phyloP scores from a whole-genome alignment of 2,113 vertebrate species.

The Aleadryas rufinucha region DNA sequence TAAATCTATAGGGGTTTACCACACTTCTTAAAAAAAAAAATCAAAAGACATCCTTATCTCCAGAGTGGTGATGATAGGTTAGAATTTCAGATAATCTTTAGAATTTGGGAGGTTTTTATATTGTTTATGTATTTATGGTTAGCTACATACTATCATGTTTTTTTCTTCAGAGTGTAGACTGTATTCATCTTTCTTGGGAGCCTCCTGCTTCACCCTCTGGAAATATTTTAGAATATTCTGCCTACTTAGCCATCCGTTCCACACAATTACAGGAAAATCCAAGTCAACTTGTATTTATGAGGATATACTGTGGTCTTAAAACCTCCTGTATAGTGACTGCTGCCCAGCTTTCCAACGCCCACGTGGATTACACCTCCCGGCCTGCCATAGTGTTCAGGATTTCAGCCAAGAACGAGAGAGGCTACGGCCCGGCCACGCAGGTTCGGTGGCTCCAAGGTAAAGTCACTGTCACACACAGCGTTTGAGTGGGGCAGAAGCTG shows the following conservation, averaged over 20 bases:
- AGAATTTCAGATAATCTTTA: background rate
- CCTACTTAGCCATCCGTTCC: constrained; percentile 94
- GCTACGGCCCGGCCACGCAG: constrained; percentile 95
- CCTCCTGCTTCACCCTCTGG: constrained; percentile 90
- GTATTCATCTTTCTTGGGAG: constrained; percentile 96
- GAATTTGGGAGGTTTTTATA: fast-evolving
- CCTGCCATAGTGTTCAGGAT: constrained; percentile 96
- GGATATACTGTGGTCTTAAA: constrained; percentile 93
- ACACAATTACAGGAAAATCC: constrained; percentile 77
- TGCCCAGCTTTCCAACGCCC: constrained; percentile 87
- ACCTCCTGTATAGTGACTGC: constrained; percentile 86
- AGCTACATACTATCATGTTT: background rate
- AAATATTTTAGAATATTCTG: constrained; percentile 94
- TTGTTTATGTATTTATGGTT: background rate
- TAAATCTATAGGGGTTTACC: background rate
- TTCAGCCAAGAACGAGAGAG: constrained; percentile 95
- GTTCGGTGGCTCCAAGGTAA: constrained; percentile 98
- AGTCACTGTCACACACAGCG: background rate
- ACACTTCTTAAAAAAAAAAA: background rate
- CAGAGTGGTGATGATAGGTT: background rate
- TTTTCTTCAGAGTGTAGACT: constrained; percentile 82
- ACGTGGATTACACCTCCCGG: constrained; percentile 88
- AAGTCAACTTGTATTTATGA: constrained; percentile 89
- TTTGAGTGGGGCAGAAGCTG: background rate
- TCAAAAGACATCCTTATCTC: background rate